Evolutionary conservation across 2,113 vertebrate genomes (phyloP).

Genomic region (Podiceps cristatus): DNA sequence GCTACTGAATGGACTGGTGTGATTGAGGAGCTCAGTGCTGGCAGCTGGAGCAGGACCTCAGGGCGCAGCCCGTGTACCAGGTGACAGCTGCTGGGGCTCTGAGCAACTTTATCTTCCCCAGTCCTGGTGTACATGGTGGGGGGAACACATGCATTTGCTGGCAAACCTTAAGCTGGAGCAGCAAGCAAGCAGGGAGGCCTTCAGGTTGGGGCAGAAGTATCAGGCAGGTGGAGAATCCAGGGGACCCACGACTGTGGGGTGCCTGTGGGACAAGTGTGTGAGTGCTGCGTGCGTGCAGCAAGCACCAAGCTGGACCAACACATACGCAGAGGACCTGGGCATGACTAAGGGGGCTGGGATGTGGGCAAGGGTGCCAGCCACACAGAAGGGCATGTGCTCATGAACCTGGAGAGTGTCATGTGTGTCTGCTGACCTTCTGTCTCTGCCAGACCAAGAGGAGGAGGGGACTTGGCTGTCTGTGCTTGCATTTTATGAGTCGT

Average conservation of each 20-base stretch:
- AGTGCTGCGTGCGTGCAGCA: neutral
- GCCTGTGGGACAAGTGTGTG: neutral
- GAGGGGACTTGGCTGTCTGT: accelerated
- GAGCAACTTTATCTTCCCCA: accelerated
- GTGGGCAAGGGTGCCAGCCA: accelerated
- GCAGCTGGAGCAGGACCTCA: neutral
- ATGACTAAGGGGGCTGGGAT: accelerated
- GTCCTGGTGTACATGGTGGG: accelerated
- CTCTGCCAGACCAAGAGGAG: neutral
- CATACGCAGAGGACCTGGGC: neutral
- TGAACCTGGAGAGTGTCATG: neutral
- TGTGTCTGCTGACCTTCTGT: neutral
- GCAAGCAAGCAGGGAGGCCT: accelerated
- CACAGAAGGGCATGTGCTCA: accelerated
- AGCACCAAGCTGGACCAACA: accelerated
- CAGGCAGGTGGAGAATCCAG: neutral
- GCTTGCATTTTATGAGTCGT: neutral
- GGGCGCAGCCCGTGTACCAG: accelerated
- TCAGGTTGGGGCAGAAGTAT: neutral
- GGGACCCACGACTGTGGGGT: accelerated
- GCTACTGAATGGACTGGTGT: accelerated
- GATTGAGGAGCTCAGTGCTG: neutral
- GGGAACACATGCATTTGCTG: accelerated
- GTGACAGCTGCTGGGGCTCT: neutral
- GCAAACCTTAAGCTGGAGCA: neutral